These are phyloP conservation scores for Eolophus roseicapilla DNA, from an alignment of 2,113 vertebrate genomes.

Conservation along the genomic window DNA sequence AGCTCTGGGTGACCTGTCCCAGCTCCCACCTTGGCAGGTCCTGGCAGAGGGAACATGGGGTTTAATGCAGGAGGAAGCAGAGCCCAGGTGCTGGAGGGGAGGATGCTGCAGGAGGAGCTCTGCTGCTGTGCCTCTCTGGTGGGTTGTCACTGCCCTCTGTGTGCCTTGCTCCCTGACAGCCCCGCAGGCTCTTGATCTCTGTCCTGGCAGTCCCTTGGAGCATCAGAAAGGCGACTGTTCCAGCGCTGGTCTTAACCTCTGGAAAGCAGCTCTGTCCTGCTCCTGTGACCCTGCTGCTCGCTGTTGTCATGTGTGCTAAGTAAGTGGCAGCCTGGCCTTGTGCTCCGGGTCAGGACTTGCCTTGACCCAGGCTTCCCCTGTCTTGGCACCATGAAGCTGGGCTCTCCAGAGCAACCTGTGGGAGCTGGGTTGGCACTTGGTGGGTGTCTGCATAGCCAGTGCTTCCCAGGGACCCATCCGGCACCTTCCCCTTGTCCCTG, in stretches of 20 bases:
- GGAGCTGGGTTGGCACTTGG: neutral
- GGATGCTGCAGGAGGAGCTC: neutral
- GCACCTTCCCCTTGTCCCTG: too few relatives aligned
- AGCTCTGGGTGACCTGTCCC: rapidly evolving
- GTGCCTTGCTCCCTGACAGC: neutral
- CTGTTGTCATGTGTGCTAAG: rapidly evolving
- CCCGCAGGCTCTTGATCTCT: neutral
- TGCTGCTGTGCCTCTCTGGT: neutral
- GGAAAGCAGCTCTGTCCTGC: neutral
- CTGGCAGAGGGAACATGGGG: rapidly evolving
- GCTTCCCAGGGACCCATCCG: neutral
- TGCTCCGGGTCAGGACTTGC: neutral
- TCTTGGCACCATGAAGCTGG: too few relatives aligned
- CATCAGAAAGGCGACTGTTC: neutral
- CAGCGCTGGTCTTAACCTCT: neutral
- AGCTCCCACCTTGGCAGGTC: neutral
- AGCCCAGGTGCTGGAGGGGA: neutral
- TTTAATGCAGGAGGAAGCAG: neutral
- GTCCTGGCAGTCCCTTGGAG: neutral
- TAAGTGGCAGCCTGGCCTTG: neutral
- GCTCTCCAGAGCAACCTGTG: neutral
- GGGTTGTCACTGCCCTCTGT: neutral
- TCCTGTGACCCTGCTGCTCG: neutral
- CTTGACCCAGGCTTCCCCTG: neutral
- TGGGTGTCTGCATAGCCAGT: rapidly evolving